Conservation (phyloP, 1,140 invertebrate genomes). For the Panagrolaimus sp. region DNA sequence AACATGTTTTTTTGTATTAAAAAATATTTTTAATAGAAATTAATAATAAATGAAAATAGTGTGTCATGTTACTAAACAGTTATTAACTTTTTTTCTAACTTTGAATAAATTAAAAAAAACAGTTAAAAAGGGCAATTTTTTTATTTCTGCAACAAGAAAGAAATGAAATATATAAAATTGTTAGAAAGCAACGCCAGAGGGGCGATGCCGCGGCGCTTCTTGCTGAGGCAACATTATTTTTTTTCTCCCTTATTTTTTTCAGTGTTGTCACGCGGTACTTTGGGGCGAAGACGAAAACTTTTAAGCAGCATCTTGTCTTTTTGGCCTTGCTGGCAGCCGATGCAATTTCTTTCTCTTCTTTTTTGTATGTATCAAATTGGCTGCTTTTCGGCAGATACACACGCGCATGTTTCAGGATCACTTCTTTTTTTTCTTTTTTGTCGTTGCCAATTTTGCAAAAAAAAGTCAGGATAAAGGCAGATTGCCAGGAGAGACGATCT, state of each 20-base stretch:
- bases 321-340: neutral
- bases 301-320: conserved; percentile 1
- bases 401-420: no score
- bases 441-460: no score
- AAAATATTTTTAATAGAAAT: no score
- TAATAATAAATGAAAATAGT: no score
- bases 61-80: neutral
- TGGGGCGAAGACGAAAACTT: neutral
- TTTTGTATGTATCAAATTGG: conserved; percentile 6
- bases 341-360: neutral
- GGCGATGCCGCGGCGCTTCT: no score
- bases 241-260: neutral
- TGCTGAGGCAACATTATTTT: neutral
- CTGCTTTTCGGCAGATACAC: neutral
- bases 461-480: no score
- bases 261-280: no score
- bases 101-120: neutral
- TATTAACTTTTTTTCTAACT: neutral
- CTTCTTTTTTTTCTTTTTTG: no score
- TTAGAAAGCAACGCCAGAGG: no score
- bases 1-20: no score
- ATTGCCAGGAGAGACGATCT: no score
- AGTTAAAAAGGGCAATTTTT: conserved; percentile 6
- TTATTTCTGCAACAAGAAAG: neutral
- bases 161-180: no score